Evolutionary conservation across 1,140 invertebrate genomes (phyloP).

Genomic region (Psilanteris sp.): DNA sequence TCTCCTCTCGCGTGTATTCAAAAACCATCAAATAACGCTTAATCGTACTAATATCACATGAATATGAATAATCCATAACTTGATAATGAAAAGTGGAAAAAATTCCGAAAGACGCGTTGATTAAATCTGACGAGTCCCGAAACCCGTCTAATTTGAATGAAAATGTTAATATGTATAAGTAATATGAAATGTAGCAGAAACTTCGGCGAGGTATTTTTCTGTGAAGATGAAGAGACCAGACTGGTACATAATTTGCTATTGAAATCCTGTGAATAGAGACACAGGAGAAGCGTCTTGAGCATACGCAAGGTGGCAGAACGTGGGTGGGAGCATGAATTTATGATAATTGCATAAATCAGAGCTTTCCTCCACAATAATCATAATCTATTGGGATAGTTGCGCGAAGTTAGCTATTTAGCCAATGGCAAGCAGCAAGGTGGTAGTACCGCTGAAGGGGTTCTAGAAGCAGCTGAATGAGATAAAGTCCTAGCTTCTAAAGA

Average conservation of each 20-base stretch:
- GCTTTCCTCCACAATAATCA: slow-evolving; percentile 80
- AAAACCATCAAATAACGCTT: no score
- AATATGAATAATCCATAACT: no score
- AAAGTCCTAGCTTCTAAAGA: slow-evolving; percentile 70
- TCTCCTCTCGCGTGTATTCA: no score
- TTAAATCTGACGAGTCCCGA: slow-evolving; percentile 3
- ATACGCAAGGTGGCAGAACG: slow-evolving; percentile 74
- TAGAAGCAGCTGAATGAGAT: slow-evolving; percentile 72
- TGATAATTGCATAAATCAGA: slow-evolving; percentile 80
- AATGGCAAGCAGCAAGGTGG: slow-evolving; percentile 70
- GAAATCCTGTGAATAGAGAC: slow-evolving; percentile 76
- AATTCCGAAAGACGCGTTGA: neutral
- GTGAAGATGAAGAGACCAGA: slow-evolving; percentile 59
- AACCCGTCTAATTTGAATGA: slow-evolving; percentile 26
- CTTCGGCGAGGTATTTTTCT: slow-evolving; percentile 59
- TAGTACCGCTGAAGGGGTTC: slow-evolving; percentile 67
- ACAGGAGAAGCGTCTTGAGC: slow-evolving; percentile 73
- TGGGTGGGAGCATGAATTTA: slow-evolving; percentile 74
- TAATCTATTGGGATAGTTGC: slow-evolving; percentile 80
- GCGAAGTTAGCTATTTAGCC: slow-evolving; percentile 80
- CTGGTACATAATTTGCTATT: slow-evolving; percentile 77
- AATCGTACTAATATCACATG: no score
- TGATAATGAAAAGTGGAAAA: neutral
- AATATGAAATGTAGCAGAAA: slow-evolving; percentile 56
- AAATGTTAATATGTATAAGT: slow-evolving; percentile 58